phyloP scores from a whole-genome alignment of 1,140 invertebrate genomes.

The Penaeus vannamei region DNA sequence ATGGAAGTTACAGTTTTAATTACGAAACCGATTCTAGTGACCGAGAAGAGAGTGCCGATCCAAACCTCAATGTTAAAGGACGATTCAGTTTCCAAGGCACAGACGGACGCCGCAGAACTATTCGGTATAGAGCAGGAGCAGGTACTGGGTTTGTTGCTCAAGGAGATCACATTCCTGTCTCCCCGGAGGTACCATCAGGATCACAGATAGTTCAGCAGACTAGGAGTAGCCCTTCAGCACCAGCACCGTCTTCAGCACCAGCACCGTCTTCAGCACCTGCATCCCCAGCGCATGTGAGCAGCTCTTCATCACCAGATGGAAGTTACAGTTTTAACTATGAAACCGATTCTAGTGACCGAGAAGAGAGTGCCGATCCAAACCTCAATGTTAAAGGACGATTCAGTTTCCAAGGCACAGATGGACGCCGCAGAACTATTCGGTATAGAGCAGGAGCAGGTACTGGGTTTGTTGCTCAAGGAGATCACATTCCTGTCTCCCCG shows the following conservation, averaged over 20 bases:
- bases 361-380: no score
- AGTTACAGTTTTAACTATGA: no score
- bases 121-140: constrained; percentile 38
- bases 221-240: no score
- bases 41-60: constrained; percentile 58
- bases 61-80: constrained; percentile 69
- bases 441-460: constrained; percentile 39
- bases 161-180: constrained; percentile 32
- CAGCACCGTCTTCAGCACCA: no score
- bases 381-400: constrained; percentile 58
- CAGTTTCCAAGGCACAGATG: constrained; percentile 59
- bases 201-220: no score
- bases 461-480: constrained; percentile 42
- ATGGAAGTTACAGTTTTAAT: constrained; percentile 56
- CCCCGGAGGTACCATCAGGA: background rate
- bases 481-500: constrained; percentile 17
- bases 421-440: constrained; percentile 5
- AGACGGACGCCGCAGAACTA: constrained; percentile 24
- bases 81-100: constrained; percentile 67
- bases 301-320: no score
- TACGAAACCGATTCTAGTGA: constrained; percentile 63
- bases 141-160: constrained; percentile 42
- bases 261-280: no score
- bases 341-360: no score
- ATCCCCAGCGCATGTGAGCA: no score